These are phyloP conservation scores for Orthosia cruda DNA, from an alignment of 2,888 invertebrate genomes.

Conservation along the genomic window DNA sequence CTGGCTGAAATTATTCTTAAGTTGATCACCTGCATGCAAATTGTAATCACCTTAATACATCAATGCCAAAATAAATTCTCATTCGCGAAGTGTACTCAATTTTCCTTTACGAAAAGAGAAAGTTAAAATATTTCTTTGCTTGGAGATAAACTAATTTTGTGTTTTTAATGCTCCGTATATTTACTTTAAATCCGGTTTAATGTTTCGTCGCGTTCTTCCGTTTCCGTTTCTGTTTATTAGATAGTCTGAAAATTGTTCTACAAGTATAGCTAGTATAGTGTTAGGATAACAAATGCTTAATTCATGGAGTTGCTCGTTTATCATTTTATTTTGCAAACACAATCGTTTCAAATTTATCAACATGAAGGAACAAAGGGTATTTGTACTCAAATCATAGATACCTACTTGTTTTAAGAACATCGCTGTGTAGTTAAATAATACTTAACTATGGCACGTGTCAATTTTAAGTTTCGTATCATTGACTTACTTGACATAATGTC, in stretches of 20 bases:
- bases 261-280: too few species aligned
- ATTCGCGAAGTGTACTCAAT: conserved; percentile 72
- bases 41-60: conserved; percentile 69
- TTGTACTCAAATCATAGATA: background rate
- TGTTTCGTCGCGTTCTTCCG: conserved; percentile 44
- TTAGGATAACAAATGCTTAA: too few species aligned
- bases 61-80: conserved; percentile 71
- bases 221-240: background rate
- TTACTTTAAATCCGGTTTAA: conserved; percentile 56
- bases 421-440: background rate
- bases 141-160: conserved; percentile 79
- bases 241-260: conserved; percentile 27
- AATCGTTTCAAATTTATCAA: background rate
- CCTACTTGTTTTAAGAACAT: background rate
- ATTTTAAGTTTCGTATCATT: conserved; percentile 6
- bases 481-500: too few species aligned
- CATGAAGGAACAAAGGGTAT: too few species aligned
- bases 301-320: background rate
- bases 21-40: conserved; percentile 79
- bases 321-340: background rate
- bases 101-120: conserved; percentile 69
- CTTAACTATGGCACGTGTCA: background rate
- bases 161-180: conserved; percentile 66
- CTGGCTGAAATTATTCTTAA: conserved; percentile 74
- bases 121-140: conserved; percentile 78